Percentiles rank a stretch among this genome's conserved stretches.
phyloP scores from a whole-genome alignment of 2,888 invertebrate genomes.

The Rhaphigaster nebulosa region DNA sequence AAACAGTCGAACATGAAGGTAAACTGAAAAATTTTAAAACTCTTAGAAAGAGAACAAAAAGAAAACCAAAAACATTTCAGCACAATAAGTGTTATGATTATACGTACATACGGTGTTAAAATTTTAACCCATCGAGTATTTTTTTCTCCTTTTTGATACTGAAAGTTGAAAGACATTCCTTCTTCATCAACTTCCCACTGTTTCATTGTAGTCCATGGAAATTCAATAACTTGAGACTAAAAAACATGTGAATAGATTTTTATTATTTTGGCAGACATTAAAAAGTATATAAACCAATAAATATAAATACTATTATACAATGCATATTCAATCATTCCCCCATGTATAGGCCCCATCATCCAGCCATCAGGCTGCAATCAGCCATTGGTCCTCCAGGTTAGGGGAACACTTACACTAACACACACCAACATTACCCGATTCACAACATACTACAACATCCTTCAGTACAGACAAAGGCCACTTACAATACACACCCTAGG shows the following conservation, averaged over 20 bases:
- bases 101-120: constrained; percentile 88
- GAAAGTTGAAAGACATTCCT: constrained; percentile 90
- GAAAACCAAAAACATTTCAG: neutral
- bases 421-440: no score
- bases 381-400: no score
- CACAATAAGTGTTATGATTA: neutral
- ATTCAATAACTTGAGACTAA: constrained; percentile 82
- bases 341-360: no score
- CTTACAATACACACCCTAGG: no score
- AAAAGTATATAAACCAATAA: neutral
- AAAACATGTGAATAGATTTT: neutral
- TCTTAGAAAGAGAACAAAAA: neutral
- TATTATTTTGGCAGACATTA: neutral
- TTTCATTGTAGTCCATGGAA: constrained; percentile 86
- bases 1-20: constrained; percentile 94
- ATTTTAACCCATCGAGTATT: constrained; percentile 88
- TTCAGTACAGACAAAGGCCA: no score
- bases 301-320: neutral
- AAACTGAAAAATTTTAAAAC: constrained; percentile 74
- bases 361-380: no score
- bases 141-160: constrained; percentile 85
- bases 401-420: no score
- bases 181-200: constrained; percentile 94
- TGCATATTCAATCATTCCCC: no score
- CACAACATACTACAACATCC: no score